A percentile compares a stretch with the other conserved stretches of the same genome.
Evolutionary conservation across 2,113 vertebrate species (phyloP).

Genomic region (Bungarus multicinctus): DNA sequence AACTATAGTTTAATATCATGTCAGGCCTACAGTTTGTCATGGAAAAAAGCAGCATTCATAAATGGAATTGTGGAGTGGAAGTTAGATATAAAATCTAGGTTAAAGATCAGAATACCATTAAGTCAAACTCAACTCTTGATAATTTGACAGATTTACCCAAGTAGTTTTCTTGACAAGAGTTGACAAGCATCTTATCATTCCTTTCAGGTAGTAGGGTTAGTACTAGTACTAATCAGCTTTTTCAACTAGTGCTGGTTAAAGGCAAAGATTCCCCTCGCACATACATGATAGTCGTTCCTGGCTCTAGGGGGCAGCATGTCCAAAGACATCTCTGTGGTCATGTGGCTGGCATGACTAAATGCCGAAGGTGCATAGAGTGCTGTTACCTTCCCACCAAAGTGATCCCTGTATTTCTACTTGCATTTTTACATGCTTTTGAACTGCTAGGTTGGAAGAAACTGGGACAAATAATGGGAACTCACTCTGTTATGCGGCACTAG

Average conservation of each 20-base stretch:
- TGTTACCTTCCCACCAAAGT: too few species aligned
- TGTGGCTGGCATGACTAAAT: too few species aligned
- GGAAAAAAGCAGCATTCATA: not conserved
- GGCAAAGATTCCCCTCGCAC: too few species aligned
- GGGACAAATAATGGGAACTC: too few species aligned
- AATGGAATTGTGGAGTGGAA: not conserved
- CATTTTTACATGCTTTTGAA: too few species aligned
- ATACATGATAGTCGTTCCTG: too few species aligned
- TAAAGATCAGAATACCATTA: not conserved
- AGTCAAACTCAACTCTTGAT: not conserved
- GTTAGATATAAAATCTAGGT: not conserved
- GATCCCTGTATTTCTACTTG: too few species aligned
- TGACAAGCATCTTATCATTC: not conserved
- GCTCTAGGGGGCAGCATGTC: too few species aligned
- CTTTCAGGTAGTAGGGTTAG: not conserved
- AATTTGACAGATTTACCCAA: not conserved
- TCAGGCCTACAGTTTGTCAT: not conserved
- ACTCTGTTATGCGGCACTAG: too few species aligned
- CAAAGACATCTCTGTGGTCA: too few species aligned
- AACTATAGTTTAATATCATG: not conserved
- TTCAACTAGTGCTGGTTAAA: not conserved
- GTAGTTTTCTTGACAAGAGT: not conserved
- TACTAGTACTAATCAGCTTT: not conserved
- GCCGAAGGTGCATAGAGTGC: too few species aligned
- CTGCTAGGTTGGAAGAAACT: too few species aligned